Evolutionary conservation across 2,888 invertebrate species (phyloP).

Genomic region (Tenthredo mesomela): DNA sequence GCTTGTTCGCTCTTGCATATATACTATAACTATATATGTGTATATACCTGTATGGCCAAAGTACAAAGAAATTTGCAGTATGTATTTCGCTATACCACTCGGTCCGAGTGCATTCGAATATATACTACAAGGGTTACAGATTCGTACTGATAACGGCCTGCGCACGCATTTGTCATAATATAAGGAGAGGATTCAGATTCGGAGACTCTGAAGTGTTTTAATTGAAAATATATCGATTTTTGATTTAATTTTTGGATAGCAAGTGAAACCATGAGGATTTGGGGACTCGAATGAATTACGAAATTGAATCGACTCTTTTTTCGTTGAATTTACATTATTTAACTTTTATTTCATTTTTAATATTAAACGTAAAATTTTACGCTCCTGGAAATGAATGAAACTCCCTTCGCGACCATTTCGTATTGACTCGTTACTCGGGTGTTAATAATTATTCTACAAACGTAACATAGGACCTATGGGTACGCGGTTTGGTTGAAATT

Average conservation of each 20-base stretch:
- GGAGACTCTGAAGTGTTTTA: neutral
- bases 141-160: neutral
- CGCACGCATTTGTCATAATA: neutral
- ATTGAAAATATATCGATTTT: neutral
- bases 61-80: neutral
- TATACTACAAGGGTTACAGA: neutral
- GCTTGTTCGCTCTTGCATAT: neutral
- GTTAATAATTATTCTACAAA: neutral
- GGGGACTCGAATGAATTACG: neutral
- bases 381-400: neutral
- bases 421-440: neutral
- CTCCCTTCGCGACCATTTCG: neutral
- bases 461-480: neutral
- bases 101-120: neutral
- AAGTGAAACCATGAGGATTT: neutral
- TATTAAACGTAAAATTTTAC: neutral
- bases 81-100: neutral
- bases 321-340: neutral
- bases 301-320: neutral
- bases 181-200: neutral
- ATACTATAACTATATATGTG: too few relatives aligned
- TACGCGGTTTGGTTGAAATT: neutral
- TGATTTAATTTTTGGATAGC: neutral
- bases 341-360: neutral
- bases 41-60: neutral